Evolutionary conservation across 2,113 vertebrate species (phyloP), one percentile per base, ranked within the genome.

Genomic region (Pyxicephalus adspersus): DNA sequence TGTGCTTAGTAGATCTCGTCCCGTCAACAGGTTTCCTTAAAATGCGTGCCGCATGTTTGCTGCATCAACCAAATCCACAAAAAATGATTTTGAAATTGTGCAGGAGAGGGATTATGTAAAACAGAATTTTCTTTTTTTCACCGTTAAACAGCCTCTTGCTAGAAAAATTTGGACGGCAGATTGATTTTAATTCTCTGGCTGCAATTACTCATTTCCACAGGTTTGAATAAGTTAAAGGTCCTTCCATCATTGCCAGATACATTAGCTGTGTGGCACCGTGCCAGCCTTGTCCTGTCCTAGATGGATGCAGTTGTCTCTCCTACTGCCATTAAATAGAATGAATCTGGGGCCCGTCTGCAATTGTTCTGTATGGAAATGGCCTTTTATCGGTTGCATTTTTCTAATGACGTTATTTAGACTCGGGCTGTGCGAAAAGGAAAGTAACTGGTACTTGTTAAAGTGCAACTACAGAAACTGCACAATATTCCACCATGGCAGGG

Each of bases 231-330:
- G 25, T 54, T 34, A n/a, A 34, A 22, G 54, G 70, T 28, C 31
- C 26, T 19, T 73, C 54, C 15, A 8, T 34, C 70, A 34, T 34
- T 73, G 52, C 20, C 52, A 57, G 52, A 73, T 57, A 58, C 54
- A 58, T 57, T 25, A 31, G 20, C 19, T 9, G 15, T 20, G 34
- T 73, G 70, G 70, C 19, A 9, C 9, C 6, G 52, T 4, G 70
- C 70, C 70, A 58, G 68, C 4, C 16, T 18, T 22, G 1, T 13
- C 5, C 16, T 16, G 22, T 18, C 4, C 50, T 2, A 28, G 51
- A 34, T 57, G 70, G 57, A 50, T 31, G 31, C 2, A 6, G 34
- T 23, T 34, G 26, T 65, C 26, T 29, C 31, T 31, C 45, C 38
- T 26, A 7, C 26, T 54, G 45, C 28, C 52, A 58, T 57, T 34